A percentile compares a stretch with the other conserved stretches of the same genome.
phyloP scores from a whole-genome alignment of 2,888 invertebrate species.

The Phania funesta region DNA sequence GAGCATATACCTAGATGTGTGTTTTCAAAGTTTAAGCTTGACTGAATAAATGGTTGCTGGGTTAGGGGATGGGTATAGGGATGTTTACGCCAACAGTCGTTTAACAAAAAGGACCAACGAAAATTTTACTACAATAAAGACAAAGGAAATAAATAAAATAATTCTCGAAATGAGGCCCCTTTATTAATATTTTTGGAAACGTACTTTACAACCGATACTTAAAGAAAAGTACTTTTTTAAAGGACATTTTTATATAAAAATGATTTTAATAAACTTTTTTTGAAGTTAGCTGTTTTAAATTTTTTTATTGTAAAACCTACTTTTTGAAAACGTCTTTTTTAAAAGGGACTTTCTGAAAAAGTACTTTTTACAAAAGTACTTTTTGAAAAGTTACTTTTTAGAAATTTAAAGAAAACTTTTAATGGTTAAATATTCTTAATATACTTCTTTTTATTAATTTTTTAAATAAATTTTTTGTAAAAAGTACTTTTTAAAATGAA shows the following conservation, averaged over 20 bases:
- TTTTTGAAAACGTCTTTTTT: neutral
- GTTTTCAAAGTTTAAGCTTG: slow-evolving; percentile 46
- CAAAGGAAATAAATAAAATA: neutral
- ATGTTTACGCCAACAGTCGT: neutral
- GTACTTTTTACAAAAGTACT: neutral
- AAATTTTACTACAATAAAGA: neutral
- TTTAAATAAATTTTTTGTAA: too few species aligned
- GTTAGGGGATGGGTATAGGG: slow-evolving; percentile 48
- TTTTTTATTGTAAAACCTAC: neutral
- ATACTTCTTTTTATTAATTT: too few species aligned
- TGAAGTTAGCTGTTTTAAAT: too few species aligned
- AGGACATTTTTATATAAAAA: neutral
- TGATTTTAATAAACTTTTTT: too few species aligned
- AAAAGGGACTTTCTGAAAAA: neutral
- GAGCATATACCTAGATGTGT: neutral
- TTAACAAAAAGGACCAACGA: neutral
- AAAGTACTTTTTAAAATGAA: neutral
- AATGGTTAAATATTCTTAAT: too few species aligned
- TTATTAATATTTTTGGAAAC: too few species aligned
- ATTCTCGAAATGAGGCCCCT: too few species aligned
- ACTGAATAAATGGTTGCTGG: slow-evolving; percentile 60
- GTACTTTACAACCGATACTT: too few species aligned
- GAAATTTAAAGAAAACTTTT: too few species aligned
- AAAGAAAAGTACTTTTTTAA: neutral
- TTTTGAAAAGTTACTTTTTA: neutral